These are phyloP conservation scores for Lasioglossum vierecki DNA, from an alignment of 2,888 invertebrate genomes.

Conservation along the genomic window DNA sequence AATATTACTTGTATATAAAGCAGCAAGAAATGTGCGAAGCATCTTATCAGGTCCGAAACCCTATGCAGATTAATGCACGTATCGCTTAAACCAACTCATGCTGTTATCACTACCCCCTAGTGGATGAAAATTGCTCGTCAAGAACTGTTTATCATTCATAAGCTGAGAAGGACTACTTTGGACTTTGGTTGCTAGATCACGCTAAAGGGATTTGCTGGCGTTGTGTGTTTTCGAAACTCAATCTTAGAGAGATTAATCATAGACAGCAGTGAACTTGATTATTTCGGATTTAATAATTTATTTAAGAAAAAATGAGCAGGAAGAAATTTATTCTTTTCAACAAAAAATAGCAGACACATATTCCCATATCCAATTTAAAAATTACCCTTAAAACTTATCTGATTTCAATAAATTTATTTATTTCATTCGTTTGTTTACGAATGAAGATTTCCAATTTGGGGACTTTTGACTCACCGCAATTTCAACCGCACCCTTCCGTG, in stretches of 20 bases:
- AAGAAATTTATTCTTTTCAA: too few relatives aligned
- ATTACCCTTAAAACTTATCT: too few relatives aligned
- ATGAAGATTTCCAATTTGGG: too few relatives aligned
- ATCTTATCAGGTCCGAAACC: conserved; percentile 31
- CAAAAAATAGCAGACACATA: too few relatives aligned
- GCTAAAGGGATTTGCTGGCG: not conserved
- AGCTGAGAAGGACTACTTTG: not conserved
- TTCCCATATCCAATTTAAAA: too few relatives aligned
- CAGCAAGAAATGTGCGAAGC: not conserved
- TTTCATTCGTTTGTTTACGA: too few relatives aligned
- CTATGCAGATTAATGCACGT: conserved; percentile 54
- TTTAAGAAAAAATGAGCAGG: not conserved
- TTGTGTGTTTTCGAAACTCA: not conserved
- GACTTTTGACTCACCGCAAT: too few relatives aligned
- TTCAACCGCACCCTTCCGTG: too few relatives aligned
- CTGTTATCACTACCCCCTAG: conserved; percentile 18
- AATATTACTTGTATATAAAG: too few relatives aligned
- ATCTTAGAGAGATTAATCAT: not conserved
- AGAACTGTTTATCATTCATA: conserved; percentile 16
- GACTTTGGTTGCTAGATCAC: not conserved
- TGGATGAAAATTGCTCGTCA: conserved; percentile 33
- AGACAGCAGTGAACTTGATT: not conserved
- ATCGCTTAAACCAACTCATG: conserved; percentile 21
- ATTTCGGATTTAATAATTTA: not conserved
- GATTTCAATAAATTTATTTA: too few relatives aligned